Base-by-base conservation (phyloP, 2,888 invertebrate species). In the Microplitis manilae region DNA sequence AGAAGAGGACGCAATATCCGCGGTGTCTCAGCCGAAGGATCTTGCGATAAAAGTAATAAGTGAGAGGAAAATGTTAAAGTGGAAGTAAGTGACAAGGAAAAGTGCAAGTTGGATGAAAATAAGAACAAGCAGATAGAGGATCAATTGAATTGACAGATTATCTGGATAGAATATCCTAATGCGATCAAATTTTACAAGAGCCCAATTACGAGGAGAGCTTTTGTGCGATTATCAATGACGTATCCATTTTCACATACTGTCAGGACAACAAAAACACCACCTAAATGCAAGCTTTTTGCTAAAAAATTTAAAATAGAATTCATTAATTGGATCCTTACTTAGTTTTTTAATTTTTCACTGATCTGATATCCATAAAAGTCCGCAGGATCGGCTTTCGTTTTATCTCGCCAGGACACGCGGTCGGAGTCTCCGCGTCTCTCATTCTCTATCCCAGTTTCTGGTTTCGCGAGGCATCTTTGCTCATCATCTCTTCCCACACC, bases 401-500 rank as follows among this genome's bases (percentile, higher is more conserved):
- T 88, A 88, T 88, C 87, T 87, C 84, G 68, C 77, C 69, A 80
- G 79, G 83, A 84, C 86, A 86, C 84, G 83, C 84, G 84, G 79
- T 61, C 79, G 79, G 83, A 83, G 77, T 79, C 15, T 61, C 50
- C 2, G 65, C 17, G 17, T 62, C 62, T 62, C 62, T 30, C 59
- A 40, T 73, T 64, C 60, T 39, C 62, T 73, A 30, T 30, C 30
- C 30, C 30, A 30, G 30, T 30, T 30, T 30, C 30, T 30, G 30
- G 30, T 30, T 30, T 50, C 15, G 59, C 39, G 61, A 38, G 79
- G 80, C 75, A 87, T 87, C 86, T 87, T 86, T 83, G 81, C 84
- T 87, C 87, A 87, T 88, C 86, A 85, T 87, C 85, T 88, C 86
- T 85, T 87, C 85, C 85, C 84, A 83, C 17, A 70, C 73, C 72